These are phyloP conservation scores for Scalopus aquaticus DNA, from an alignment of 2,113 vertebrate genomes.

Conservation along the genomic window DNA sequence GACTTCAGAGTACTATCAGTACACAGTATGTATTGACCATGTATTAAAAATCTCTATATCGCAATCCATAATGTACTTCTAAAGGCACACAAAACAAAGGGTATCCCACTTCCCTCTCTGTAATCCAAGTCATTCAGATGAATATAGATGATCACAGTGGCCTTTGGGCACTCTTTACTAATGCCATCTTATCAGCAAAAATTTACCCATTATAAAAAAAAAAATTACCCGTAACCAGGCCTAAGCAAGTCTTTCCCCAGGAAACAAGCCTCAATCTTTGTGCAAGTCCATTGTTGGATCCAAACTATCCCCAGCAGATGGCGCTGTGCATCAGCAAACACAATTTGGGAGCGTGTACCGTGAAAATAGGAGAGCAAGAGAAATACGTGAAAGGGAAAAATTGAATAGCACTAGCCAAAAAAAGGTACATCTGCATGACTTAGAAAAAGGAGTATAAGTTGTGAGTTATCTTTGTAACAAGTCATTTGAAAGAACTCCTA, in stretches of 20 bases:
- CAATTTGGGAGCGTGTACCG: fast-evolving
- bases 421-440: neutral
- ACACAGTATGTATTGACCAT: neutral
- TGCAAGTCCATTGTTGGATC: neutral
- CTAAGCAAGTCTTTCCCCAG: neutral
- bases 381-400: neutral
- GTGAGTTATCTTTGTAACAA: neutral
- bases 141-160: neutral
- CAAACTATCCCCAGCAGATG: slow-evolving; percentile 57
- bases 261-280: neutral
- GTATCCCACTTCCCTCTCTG: neutral
- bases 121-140: neutral
- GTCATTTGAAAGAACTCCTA: neutral
- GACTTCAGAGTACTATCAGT: neutral
- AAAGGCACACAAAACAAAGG: neutral
- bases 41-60: neutral
- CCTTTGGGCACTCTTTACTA: neutral
- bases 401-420: neutral
- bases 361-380: neutral
- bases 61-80: neutral
- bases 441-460: neutral
- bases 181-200: neutral
- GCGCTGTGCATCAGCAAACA: slow-evolving; percentile 64
- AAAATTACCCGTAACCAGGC: fast-evolving
- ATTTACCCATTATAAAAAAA: too few species aligned